These are phyloP conservation scores for Takifugu rubripes DNA, from an alignment of 2,797 vertebrate genomes.

Conservation along the genomic window DNA sequence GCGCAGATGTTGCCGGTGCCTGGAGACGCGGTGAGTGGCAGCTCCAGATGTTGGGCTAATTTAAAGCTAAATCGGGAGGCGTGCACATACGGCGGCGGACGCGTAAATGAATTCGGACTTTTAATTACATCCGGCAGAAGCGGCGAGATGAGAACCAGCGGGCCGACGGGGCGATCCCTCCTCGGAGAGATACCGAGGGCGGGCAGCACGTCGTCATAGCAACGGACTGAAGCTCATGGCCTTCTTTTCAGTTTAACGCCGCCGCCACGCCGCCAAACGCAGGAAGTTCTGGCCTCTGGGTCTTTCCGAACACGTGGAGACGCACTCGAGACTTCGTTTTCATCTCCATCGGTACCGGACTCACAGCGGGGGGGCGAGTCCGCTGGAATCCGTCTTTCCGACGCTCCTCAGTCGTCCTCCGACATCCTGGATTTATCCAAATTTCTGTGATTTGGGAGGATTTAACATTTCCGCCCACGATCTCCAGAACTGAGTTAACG, in stretches of 20 bases:
- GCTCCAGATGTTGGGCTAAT: not conserved
- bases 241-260: conserved; percentile 63
- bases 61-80: not conserved
- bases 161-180: conserved; percentile 4
- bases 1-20: conserved; percentile 47
- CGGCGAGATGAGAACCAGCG: not conserved
- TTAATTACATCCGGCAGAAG: conserved; percentile 18
- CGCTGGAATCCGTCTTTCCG: conserved; percentile 47
- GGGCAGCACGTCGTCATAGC: conserved; percentile 54
- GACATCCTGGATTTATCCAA: not conserved
- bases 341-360: conserved; percentile 32
- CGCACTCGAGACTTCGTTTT: conserved; percentile 11
- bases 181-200: conserved; percentile 50
- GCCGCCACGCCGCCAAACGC: conserved; percentile 3
- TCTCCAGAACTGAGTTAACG: no score
- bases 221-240: conserved; percentile 68
- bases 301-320: conserved; percentile 31
- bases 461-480: not conserved
- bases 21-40: not conserved
- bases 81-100: conserved; percentile 2
- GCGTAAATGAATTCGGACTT: not conserved
- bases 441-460: not conserved
- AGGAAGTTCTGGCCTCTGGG: conserved; percentile 11
- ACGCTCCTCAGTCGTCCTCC: conserved; percentile 26
- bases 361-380: conserved; percentile 21